Base-by-base conservation (phyloP, 1,140 invertebrate species). In the Drosophila sucinea region DNA sequence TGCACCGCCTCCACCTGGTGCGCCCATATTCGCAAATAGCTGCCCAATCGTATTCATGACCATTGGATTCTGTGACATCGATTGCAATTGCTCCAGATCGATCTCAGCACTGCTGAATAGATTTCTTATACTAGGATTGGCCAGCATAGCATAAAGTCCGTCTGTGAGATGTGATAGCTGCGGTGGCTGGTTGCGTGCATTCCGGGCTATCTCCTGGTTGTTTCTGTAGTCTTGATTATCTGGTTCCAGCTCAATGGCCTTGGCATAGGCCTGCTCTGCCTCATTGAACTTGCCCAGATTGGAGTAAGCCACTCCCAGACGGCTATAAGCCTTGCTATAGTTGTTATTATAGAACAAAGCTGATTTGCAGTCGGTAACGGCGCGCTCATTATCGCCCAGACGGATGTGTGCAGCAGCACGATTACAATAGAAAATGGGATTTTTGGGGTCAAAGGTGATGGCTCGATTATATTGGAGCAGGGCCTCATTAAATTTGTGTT, bases 361-460 rank as follows among this genome's bases (percentile, higher is more conserved):
- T 58, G 95, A 95, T 77, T 96, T 95, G 92, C 97, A 99, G 92
- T 99, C 98, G 72, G 96, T 95, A 58, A 99, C 96, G 7, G 98
- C 97, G 67, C 94, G 93, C 47, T 95, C 92, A 91, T 97, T 95
- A 85, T 97, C 95, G 40, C 95, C 95, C 65, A 98, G 93, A 92
- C 97, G 97, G 82, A 95, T 98, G 86, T 97, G 95, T 7, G 97
- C 97, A 6, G 98, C 98, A 55, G 98, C 98, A 77, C 98, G 94
- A 92, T 99, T 99, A 90, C 98, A 98, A 92, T 97, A 99, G 92
- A 96, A 99, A n/a, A 99, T 96, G 3, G 97, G 95, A 94, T 99
- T 99, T 64, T 94, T 95, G 8, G 94, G 94, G 92, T 98, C 97
- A 40, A 98, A 92, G 73, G 96, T 93, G 72, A 99, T 97, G 11